These are phyloP conservation scores for Euwallacea fornicatus DNA, from an alignment of 1,140 invertebrate genomes.

Conservation along the genomic window DNA sequence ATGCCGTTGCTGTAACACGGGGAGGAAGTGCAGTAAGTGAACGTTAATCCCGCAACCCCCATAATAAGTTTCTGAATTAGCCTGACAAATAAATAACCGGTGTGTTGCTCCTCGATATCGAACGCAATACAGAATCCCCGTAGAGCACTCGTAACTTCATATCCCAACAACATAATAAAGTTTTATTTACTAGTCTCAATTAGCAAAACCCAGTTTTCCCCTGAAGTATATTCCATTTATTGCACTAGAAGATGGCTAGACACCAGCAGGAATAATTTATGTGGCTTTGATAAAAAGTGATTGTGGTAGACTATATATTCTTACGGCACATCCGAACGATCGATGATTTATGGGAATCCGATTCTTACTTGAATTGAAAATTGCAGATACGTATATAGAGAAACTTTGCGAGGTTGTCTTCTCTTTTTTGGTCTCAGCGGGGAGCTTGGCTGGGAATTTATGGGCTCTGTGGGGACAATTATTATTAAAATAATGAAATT, in stretches of 20 bases:
- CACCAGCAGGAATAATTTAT: constrained; percentile 6
- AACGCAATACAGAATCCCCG: constrained; percentile 1
- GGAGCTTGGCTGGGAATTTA: too few species aligned
- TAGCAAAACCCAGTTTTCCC: not conserved
- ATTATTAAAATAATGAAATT: too few species aligned
- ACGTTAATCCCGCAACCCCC: too few species aligned
- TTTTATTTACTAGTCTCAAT: constrained; percentile 7
- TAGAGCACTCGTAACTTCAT: not conserved
- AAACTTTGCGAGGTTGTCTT: too few species aligned
- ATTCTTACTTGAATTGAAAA: constrained; percentile 5
- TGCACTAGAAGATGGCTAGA: not conserved
- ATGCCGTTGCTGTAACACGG: too few species aligned
- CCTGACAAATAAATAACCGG: too few species aligned
- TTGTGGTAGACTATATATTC: constrained; percentile 4
- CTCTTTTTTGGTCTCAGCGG: too few species aligned
- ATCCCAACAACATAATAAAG: not conserved
- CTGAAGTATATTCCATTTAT: constrained; percentile 3
- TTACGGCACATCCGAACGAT: not conserved
- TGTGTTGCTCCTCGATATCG: too few species aligned
- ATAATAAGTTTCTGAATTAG: too few species aligned
- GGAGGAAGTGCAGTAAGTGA: too few species aligned
- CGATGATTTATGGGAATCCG: not conserved
- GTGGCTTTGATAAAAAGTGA: constrained; percentile 4
- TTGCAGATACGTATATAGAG: not conserved
- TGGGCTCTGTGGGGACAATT: too few species aligned